phyloP scores from a whole-genome alignment of 2,113 vertebrate species.

The Recurvirostra avosetta region DNA sequence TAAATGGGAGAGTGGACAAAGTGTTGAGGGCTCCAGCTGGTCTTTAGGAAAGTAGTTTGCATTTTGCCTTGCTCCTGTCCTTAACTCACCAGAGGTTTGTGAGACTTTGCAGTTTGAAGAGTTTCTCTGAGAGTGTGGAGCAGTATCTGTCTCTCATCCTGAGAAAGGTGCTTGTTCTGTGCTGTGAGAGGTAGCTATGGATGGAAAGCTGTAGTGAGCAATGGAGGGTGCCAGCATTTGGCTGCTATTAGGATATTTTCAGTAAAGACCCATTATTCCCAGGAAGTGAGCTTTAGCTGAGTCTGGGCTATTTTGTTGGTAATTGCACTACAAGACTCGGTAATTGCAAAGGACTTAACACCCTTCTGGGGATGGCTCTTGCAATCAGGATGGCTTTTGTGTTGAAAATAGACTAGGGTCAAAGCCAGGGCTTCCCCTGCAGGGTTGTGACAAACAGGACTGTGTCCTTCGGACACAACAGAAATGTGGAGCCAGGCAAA shows the following conservation, averaged over 20 bases:
- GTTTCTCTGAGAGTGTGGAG: background rate
- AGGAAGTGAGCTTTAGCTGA: background rate
- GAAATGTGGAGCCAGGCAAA: background rate
- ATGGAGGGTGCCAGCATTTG: background rate
- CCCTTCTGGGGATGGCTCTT: background rate
- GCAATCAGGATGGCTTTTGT: background rate
- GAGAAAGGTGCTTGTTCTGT: background rate
- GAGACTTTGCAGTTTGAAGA: background rate
- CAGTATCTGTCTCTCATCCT: background rate
- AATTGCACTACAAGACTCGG: background rate
- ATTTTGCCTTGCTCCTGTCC: background rate
- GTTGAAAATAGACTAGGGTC: background rate
- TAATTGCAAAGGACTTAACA: background rate
- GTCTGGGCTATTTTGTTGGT: background rate
- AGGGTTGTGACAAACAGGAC: background rate
- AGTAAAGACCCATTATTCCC: background rate
- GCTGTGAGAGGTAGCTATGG: background rate
- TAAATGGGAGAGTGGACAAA: background rate
- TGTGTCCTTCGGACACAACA: background rate
- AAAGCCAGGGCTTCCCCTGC: background rate
- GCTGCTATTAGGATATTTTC: background rate
- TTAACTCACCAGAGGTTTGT: background rate
- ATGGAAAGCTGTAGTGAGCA: background rate
- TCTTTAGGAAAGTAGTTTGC: background rate
- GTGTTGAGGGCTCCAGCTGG: background rate